These are phyloP conservation scores for Nycteola revayana DNA, from an alignment of 2,888 invertebrate species.

Conservation along the genomic window DNA sequence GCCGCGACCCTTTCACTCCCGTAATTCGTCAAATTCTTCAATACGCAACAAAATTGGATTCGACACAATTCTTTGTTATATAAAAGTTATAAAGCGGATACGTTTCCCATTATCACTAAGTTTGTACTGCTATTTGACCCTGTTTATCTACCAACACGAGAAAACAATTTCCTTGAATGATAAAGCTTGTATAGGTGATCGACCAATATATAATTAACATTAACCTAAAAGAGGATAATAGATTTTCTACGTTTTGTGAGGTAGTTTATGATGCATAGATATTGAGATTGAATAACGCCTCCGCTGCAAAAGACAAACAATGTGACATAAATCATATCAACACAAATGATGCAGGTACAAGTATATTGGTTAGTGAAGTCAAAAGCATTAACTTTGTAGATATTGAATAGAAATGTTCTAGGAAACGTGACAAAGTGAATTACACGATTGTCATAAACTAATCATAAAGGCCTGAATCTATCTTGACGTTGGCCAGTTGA, in stretches of 20 bases:
- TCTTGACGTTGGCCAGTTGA: no score
- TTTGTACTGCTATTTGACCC: constrained; percentile 2
- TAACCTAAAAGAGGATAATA: neutral
- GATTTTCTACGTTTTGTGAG: neutral
- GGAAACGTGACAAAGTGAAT: no score
- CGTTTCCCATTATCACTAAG: neutral
- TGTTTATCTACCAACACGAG: neutral
- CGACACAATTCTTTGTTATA: constrained; percentile 35
- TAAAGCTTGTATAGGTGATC: neutral
- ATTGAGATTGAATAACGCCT: neutral
- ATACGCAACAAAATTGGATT: constrained; percentile 54
- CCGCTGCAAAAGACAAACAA: constrained; percentile 7
- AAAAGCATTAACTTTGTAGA: no score
- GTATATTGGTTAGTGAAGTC: neutral
- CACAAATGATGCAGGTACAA: constrained; percentile 5
- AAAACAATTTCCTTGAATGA: neutral
- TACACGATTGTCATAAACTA: no score
- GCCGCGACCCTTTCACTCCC: constrained; percentile 34
- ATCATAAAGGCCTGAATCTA: no score
- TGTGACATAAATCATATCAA: constrained; percentile 2
- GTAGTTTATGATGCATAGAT: neutral
- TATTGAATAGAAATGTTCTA: no score
- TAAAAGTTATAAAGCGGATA: constrained; percentile 2
- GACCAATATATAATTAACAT: neutral
- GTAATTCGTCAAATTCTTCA: constrained; percentile 44